Evolutionary conservation across 2,888 invertebrate species (phyloP).

Genomic region (Bhutanitis thaidina): DNA sequence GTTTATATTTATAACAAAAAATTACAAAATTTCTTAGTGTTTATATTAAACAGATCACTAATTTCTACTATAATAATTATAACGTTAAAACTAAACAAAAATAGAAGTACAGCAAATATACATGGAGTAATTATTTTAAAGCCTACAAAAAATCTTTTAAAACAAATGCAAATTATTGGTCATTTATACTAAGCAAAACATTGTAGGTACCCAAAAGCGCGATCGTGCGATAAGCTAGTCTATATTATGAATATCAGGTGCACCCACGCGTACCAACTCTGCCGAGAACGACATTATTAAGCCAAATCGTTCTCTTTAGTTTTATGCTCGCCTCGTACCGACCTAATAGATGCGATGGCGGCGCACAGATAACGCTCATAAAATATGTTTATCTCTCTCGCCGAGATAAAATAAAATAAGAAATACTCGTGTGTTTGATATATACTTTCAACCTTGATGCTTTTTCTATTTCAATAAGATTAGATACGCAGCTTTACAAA

Average conservation of each 20-base stretch:
- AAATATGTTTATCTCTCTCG: conserved; percentile 31
- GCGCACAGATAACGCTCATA: conserved; percentile 38
- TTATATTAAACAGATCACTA: no score
- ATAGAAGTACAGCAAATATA: no score
- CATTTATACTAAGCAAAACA: conserved; percentile 26
- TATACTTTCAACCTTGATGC: conserved; percentile 36
- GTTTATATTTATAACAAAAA: no score
- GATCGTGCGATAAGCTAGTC: conserved; percentile 35
- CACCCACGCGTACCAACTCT: conserved; percentile 47
- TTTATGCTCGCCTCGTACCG: conserved; percentile 54
- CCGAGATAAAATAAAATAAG: conserved; percentile 38
- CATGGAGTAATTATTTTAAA: no score
- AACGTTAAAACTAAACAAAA: no score
- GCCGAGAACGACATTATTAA: conserved; percentile 51
- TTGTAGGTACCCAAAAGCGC: conserved; percentile 19
- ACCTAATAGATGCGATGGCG: conserved; percentile 46
- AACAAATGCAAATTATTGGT: neutral
- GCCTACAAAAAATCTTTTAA: neutral
- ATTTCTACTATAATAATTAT: no score
- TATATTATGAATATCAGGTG: conserved; percentile 31
- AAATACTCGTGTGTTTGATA: conserved; percentile 40
- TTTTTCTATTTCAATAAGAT: conserved; percentile 51
- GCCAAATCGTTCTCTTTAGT: conserved; percentile 49
- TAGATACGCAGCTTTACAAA: conserved; percentile 42
- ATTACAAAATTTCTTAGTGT: no score